Evolutionary conservation across 1,140 invertebrate species (phyloP), one percentile per base, ranked within the genome.

Genomic region (Muscidifurax raptorellus): DNA sequence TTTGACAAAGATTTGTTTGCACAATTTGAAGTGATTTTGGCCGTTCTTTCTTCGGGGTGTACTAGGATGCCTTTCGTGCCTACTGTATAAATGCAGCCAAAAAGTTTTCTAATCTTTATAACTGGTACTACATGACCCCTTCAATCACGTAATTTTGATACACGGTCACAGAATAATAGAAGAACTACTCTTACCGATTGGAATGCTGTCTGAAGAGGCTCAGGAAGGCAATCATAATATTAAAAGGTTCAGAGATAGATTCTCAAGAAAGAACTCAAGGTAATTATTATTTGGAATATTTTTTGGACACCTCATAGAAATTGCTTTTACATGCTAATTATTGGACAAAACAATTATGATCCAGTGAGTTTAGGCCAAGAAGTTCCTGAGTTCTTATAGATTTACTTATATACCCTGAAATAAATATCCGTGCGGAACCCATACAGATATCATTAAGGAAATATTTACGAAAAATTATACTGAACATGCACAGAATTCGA

Each of bases 81-180:
- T 87, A 85, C 59, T 83, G 80, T 44, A n/a, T 83, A 30, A 22
- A 80, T 66, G 83, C 82, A 10, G 77, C 81, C 22, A 36, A 40
- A 40, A 44, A 72, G 30, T 74, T 76, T 44, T 36, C 64, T 22
- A 30, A 79, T 44, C 18, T 80, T 13, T 89, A 89, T 59, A 27
- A 40, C 25, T 88, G 88, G 89, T 88, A 83, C 72, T 86, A 80
- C 52, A 90, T 90, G 87, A 86, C 86, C 13, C 84, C 86, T 32
- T 79, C 85, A 18, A 40, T 90, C 88, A 90, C 69, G 87, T 85
- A 32, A 67, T 89, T 30, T 71, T 90, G 27, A 85, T 89, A 32
- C 87, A 89, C 71, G 86, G 87, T 25, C 40, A 80, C 85, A 52
- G 84, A 25, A 89, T 89, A 59, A 86, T 89, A 9, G 83, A 85